A percentile compares a stretch with the other conserved stretches of the same genome.
Evolutionary conservation across 2,113 vertebrate species (phyloP).

Genomic region (Phyllostomus discolor): DNA sequence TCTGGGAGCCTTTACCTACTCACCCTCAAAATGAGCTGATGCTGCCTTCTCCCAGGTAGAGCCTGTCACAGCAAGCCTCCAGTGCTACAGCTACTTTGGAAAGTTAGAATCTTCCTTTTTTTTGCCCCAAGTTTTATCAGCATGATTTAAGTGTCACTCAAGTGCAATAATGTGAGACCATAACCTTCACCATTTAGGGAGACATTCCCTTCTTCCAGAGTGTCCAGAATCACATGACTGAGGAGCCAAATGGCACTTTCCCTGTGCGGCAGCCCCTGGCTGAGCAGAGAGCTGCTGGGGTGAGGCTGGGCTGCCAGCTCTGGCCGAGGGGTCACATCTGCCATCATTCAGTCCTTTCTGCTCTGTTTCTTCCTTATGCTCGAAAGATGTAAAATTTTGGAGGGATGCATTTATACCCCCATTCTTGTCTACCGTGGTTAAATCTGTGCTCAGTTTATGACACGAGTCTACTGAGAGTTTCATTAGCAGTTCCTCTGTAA

Average conservation of each 20-base stretch:
- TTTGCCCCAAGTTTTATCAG: not conserved
- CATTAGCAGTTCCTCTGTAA: not conserved
- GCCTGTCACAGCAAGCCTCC: not conserved
- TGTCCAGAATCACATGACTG: not conserved
- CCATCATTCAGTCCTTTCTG: not conserved
- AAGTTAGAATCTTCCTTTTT: not conserved
- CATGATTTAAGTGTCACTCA: not conserved
- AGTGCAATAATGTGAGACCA: not conserved
- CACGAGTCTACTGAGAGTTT: not conserved
- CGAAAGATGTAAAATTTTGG: not conserved
- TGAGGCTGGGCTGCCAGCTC: not conserved
- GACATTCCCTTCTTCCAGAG: not conserved
- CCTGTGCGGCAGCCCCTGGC: not conserved
- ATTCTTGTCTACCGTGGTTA: not conserved
- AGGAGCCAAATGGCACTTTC: not conserved
- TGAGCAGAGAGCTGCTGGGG: not conserved
- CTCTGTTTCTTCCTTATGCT: not conserved
- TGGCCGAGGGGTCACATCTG: not conserved
- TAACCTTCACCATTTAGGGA: not conserved
- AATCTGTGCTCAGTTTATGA: not conserved
- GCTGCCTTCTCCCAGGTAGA: too few relatives aligned
- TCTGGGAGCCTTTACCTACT: not conserved
- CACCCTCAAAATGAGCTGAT: not conserved
- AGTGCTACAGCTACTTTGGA: not conserved
- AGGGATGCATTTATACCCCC: too few relatives aligned